Evolutionary conservation across 2,888 invertebrate species (phyloP).

Genomic region (Tinea trinotella): DNA sequence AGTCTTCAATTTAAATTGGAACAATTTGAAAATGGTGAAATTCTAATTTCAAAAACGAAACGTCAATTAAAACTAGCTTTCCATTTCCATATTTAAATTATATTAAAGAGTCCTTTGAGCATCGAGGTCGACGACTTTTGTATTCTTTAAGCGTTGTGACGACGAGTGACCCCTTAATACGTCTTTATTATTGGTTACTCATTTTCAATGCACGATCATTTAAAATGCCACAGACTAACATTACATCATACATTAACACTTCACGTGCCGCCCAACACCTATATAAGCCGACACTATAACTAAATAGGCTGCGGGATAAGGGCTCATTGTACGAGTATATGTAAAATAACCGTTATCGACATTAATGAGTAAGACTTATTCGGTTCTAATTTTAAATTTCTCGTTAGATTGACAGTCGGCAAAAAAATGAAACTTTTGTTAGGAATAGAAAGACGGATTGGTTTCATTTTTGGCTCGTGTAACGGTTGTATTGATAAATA

Average conservation of each 20-base stretch:
- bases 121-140: slow-evolving; percentile 61
- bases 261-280: background rate
- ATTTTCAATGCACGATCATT: slow-evolving; percentile 48
- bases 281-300: background rate
- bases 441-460: slow-evolving; percentile 15
- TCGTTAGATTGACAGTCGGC: slow-evolving; percentile 15
- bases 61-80: background rate
- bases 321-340: slow-evolving; percentile 27
- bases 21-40: too few relatives aligned
- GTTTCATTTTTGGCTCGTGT: slow-evolving; percentile 8
- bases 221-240: slow-evolving; percentile 34
- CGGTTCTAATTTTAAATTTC: slow-evolving; percentile 1
- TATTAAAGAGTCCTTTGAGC: slow-evolving; percentile 41
- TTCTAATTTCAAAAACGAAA: background rate
- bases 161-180: slow-evolving; percentile 65
- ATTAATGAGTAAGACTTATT: slow-evolving; percentile 4
- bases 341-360: slow-evolving; percentile 13
- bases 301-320: slow-evolving; percentile 24
- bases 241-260: slow-evolving; percentile 19
- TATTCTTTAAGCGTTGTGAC: slow-evolving; percentile 56
- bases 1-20: too few relatives aligned
- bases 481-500: slow-evolving; percentile 15
- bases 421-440: slow-evolving; percentile 1
- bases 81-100: background rate
- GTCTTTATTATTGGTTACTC: slow-evolving; percentile 60